Base-by-base conservation (phyloP, 2,888 invertebrate species). In the Pandemis heparana region DNA sequence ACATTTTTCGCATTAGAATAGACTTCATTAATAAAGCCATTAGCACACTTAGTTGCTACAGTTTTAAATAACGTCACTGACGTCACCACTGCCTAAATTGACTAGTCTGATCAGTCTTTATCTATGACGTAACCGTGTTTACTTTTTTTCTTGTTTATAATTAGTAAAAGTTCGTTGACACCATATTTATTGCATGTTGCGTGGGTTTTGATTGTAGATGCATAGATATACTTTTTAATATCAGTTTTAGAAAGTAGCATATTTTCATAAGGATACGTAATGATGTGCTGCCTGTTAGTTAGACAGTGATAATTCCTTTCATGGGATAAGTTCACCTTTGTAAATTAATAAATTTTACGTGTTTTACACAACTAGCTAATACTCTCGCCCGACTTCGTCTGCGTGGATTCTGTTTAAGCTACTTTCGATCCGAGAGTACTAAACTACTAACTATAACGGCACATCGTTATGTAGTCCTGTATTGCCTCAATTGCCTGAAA, bases 161-260 rank as follows among this genome's bases (percentile, higher is more conserved):
- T 66, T 66, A 66, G 66, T 66, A 18, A 39, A 38, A 66, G 66
- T 66, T 66, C 66, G 53, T 66, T 66, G 53, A 66, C 66, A 53
- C 18, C 46, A 38, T 65, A 10, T 18, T 39, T 66, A 38, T 18
- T 53, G 66, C 61, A 62, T 41, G 61, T 9, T 23, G 41, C 39
- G 53, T 66, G 53, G 53, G 65, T 14, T 66, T 66, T 66, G 38
- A 65, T 65, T 32, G 65, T 65, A 14, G 23, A 53, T 63, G 18
- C 12, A 18, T 12, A n/a, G n/a, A n/a, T n/a, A 12, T n/a, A 10
- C 51, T 6, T 9, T 53, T 12, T 46, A 14, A 14, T 46, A 12
- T 46, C 46, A 10, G 23, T 5, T 46, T 9, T 9, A 12, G 9
- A 46, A 46, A 1, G 46, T 46, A 12, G 9, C 5, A 46, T 12